Evolutionary conservation across 1,140 invertebrate genomes (phyloP).

Genomic region (Anoplolepis gracilipes): DNA sequence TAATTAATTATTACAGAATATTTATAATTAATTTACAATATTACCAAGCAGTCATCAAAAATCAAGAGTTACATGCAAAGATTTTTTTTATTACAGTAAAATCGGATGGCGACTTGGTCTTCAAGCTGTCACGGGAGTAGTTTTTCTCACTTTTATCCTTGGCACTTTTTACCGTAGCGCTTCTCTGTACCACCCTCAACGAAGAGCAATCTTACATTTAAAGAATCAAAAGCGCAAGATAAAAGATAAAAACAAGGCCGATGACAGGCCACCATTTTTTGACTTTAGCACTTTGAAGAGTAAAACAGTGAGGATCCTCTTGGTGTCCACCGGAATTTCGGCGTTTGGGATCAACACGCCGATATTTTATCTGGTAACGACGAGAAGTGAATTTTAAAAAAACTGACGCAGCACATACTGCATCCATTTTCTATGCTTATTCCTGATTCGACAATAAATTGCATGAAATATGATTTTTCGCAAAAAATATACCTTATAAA

Average conservation of each 20-base stretch:
- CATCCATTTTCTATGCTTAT: neutral
- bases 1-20: neutral
- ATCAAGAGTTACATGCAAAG: neutral
- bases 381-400: neutral
- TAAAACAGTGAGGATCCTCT: slow-evolving; percentile 93
- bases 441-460: neutral
- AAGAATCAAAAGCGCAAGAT: slow-evolving; percentile 96
- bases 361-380: slow-evolving; percentile 92
- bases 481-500: too few species aligned
- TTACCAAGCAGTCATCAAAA: neutral
- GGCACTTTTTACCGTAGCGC: slow-evolving; percentile 96
- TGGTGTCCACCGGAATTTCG: slow-evolving; percentile 92
- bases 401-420: neutral
- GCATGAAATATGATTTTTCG: neutral
- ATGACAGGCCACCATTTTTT: slow-evolving; percentile 93
- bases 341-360: slow-evolving; percentile 95
- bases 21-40: neutral
- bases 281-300: slow-evolving; percentile 94
- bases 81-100: slow-evolving; percentile 86
- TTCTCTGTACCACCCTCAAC: slow-evolving; percentile 95
- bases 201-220: slow-evolving; percentile 94
- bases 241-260: slow-evolving; percentile 91
- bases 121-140: slow-evolving; percentile 93
- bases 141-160: slow-evolving; percentile 94
- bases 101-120: slow-evolving; percentile 95